These are phyloP conservation scores for Tachysurus vachellii DNA, from an alignment of 2,113 vertebrate species.

Conservation along the genomic window DNA sequence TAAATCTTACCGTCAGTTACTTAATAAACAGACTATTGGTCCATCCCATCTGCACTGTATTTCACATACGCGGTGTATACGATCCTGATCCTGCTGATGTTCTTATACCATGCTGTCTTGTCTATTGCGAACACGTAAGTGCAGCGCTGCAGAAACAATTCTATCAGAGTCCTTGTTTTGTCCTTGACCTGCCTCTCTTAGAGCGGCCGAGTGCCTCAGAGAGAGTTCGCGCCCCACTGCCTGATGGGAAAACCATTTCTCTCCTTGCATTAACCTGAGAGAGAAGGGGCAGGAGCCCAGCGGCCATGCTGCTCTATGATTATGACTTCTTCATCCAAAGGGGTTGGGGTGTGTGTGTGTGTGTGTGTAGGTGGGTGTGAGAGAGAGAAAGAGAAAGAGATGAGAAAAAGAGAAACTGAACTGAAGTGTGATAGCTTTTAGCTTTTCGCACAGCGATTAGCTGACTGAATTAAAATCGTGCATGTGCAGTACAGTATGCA, in stretches of 20 bases:
- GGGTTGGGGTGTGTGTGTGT: neutral
- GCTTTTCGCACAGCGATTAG: conserved; percentile 21
- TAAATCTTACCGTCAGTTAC: neutral
- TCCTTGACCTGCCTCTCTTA: conserved; percentile 31
- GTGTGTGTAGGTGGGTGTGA: neutral
- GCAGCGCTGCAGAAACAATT: conserved; percentile 27
- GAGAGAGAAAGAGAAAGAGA: too few relatives aligned
- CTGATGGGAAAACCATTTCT: conserved; percentile 47
- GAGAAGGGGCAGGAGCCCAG: conserved; percentile 28
- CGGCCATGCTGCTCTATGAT: conserved; percentile 34
- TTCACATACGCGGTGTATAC: neutral
- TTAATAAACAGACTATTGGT: neutral
- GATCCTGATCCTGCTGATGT: neutral
- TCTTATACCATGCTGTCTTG: neutral
- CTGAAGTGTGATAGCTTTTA: conserved; percentile 18
- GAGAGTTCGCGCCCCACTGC: conserved; percentile 31
- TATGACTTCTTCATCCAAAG: conserved; percentile 33
- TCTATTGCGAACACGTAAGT: conserved; percentile 10
- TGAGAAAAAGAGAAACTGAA: neutral
- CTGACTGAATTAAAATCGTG: conserved; percentile 4
- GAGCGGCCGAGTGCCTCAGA: conserved; percentile 26
- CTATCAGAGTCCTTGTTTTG: conserved; percentile 29
- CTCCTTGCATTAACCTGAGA: conserved; percentile 52
- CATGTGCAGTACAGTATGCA: neutral
- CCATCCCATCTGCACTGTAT: neutral